phyloP scores from a whole-genome alignment of 2,113 vertebrate species.

The Clarias macrocephalus region DNA sequence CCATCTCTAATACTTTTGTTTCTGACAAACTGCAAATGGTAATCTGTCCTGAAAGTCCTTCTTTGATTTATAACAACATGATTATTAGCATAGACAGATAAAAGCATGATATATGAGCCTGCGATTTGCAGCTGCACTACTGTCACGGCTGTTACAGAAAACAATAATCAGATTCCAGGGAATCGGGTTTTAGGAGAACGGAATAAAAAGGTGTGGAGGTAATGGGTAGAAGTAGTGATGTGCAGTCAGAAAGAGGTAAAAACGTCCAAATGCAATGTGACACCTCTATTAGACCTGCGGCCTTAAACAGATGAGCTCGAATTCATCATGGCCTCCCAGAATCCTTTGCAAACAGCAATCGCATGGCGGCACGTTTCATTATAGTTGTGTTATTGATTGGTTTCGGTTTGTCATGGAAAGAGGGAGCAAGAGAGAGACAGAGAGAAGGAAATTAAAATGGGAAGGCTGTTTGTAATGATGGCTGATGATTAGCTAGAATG shows the following conservation, averaged over 20 bases:
- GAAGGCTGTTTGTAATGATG: background rate
- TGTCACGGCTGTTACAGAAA: background rate
- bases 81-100: background rate
- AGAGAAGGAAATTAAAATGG: background rate
- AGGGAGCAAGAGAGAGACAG: background rate
- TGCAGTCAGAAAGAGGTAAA: background rate
- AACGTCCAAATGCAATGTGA: background rate
- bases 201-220: background rate
- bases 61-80: too few species aligned
- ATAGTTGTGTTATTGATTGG: conserved; percentile 21
- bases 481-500: background rate
- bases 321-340: background rate
- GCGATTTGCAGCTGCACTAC: background rate
- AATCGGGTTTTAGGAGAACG: background rate
- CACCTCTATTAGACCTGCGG: background rate
- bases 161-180: background rate
- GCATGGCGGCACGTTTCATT: background rate
- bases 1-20: too few species aligned
- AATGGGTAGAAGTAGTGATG: background rate
- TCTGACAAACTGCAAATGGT: too few species aligned
- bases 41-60: too few species aligned
- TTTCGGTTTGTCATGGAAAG: background rate
- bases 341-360: background rate
- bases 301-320: conserved; percentile 12
- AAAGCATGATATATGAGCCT: background rate